Conservation (phyloP, 2,797 vertebrate species). For the Lophotriccus pileatus region DNA sequence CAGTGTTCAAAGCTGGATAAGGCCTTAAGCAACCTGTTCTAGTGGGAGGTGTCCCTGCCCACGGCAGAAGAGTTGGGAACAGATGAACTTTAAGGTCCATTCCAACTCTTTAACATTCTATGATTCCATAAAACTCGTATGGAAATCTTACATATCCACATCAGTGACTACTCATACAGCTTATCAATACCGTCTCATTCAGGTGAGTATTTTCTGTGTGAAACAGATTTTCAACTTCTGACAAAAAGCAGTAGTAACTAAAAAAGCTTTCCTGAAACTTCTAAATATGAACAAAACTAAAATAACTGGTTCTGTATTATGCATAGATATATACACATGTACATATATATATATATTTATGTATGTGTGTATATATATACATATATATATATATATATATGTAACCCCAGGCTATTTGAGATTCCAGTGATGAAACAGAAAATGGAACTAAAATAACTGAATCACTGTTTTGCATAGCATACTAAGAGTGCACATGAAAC, state of each 20-base stretch:
- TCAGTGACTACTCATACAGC: background rate
- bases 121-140: background rate
- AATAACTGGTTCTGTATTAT: background rate
- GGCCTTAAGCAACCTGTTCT: background rate
- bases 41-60: background rate
- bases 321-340: background rate
- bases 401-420: background rate
- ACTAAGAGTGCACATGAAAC: background rate
- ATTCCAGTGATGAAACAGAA: background rate
- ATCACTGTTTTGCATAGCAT: background rate
- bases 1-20: background rate
- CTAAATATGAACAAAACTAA: background rate
- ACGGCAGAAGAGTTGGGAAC: background rate
- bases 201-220: background rate
- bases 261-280: background rate
- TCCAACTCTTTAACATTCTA: background rate
- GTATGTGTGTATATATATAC: too few relatives aligned
- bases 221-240: background rate
- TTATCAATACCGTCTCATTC: background rate
- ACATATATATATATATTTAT: background rate
- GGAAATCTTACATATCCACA: background rate
- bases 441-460: background rate
- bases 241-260: background rate
- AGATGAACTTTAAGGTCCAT: background rate
- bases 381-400: too few relatives aligned